phyloP scores from a whole-genome alignment of 1,140 invertebrate species.

The Drosophila suzukii region DNA sequence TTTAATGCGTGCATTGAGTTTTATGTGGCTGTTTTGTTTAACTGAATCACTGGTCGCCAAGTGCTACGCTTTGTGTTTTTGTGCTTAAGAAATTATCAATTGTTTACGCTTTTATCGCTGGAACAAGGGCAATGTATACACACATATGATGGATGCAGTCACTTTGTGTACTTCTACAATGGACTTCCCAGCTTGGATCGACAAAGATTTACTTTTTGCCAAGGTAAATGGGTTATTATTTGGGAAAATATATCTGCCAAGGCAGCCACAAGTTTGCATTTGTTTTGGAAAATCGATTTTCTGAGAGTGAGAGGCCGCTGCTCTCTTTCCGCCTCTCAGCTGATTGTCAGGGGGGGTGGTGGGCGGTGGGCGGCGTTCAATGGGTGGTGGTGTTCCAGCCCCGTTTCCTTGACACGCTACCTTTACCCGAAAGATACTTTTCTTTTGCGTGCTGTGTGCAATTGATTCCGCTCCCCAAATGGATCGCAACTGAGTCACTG shows the following conservation, averaged over 20 bases:
- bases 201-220: slow-evolving; percentile 20
- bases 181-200: slow-evolving; percentile 7
- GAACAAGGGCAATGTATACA: slow-evolving; percentile 14
- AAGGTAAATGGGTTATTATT: slow-evolving; percentile 40
- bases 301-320: slow-evolving; percentile 13
- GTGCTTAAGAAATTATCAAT: slow-evolving; percentile 35
- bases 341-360: slow-evolving; percentile 20
- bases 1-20: slow-evolving; percentile 39
- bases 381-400: slow-evolving; percentile 13
- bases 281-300: slow-evolving; percentile 59
- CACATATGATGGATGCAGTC: slow-evolving; percentile 3
- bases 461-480: slow-evolving; percentile 22
- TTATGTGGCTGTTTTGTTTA: slow-evolving; percentile 40
- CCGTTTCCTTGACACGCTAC: slow-evolving; percentile 58
- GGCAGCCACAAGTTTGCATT: slow-evolving; percentile 50
- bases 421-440: slow-evolving; percentile 27
- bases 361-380: slow-evolving; percentile 5
- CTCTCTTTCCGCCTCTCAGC: slow-evolving; percentile 53
- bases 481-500: slow-evolving; percentile 27
- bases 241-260: slow-evolving; percentile 7
- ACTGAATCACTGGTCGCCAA: slow-evolving; percentile 26
- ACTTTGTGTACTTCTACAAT: background rate
- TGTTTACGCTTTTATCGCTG: slow-evolving; percentile 27
- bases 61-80: slow-evolving; percentile 11
- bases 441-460: slow-evolving; percentile 39